Percentiles rank a stretch among this genome's conserved stretches.
phyloP scores from a whole-genome alignment of 2,888 invertebrate genomes.

The Phragmatobia fuliginosa region DNA sequence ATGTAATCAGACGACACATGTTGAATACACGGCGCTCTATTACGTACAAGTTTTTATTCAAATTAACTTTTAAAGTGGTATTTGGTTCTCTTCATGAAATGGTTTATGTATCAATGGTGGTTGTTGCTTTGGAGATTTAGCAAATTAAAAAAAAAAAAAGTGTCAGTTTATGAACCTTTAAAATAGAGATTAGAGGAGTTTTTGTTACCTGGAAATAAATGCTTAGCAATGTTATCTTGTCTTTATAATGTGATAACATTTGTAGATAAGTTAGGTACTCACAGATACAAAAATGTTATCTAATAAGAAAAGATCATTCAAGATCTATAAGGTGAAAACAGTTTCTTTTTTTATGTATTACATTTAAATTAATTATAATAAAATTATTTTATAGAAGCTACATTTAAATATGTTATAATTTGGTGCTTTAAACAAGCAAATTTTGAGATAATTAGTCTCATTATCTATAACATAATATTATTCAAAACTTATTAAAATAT shows the following conservation, averaged over 20 bases:
- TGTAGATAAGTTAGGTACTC: constrained; percentile 25
- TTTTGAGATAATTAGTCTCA: neutral
- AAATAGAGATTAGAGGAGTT: constrained; percentile 28
- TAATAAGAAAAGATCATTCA: constrained; percentile 21
- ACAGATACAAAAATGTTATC: constrained; percentile 25
- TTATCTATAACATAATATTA: neutral
- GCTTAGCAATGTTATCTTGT: constrained; percentile 38
- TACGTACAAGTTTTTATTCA: constrained; percentile 49
- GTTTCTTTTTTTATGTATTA: neutral
- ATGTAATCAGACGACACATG: constrained; percentile 70
- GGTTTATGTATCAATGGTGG: neutral
- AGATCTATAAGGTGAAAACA: neutral
- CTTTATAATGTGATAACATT: constrained; percentile 42
- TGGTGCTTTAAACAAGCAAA: neutral
- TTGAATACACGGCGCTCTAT: constrained; percentile 53
- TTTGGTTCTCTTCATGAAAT: neutral
- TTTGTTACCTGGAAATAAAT: constrained; percentile 36
- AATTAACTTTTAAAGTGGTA: constrained; percentile 20
- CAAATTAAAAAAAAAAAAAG: constrained; percentile 26
- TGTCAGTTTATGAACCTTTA: constrained; percentile 39
- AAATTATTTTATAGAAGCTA: neutral
- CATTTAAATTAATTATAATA: neutral
- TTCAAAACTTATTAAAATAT: neutral
- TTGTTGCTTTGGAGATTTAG: neutral
- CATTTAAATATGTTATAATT: neutral